Conservation (phyloP, 2,113 vertebrate species). For the Neoarius graeffei region DNA sequence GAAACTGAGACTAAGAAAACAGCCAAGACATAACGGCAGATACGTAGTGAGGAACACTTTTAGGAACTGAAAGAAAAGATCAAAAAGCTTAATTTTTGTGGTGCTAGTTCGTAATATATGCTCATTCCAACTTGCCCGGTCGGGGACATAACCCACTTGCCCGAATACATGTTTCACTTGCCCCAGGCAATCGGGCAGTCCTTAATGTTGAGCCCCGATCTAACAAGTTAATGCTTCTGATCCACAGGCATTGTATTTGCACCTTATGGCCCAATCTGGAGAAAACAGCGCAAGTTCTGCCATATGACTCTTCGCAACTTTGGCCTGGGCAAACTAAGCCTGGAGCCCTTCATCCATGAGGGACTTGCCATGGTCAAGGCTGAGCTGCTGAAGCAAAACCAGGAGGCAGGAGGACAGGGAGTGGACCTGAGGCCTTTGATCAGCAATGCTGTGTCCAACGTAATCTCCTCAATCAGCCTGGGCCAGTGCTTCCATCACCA, state of each 20-base stretch:
- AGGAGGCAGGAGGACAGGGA: conserved; percentile 47
- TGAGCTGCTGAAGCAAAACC: conserved; percentile 77
- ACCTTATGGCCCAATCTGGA: conserved; percentile 87
- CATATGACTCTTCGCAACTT: conserved; percentile 86
- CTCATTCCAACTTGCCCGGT: no score
- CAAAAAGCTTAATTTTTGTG: no score
- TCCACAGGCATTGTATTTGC: conserved; percentile 90
- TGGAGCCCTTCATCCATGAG: conserved; percentile 87
- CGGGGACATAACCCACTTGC: no score
- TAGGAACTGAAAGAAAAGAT: no score
- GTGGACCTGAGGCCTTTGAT: conserved; percentile 79
- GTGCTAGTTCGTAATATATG: no score
- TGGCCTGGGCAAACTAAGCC: conserved; percentile 85
- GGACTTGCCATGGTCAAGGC: conserved; percentile 81
- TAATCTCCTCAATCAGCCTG: conserved; percentile 90
- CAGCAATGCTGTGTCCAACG: conserved; percentile 84
- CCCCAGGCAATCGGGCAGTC: no score
- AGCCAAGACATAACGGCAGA: no score
- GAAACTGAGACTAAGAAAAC: no score
- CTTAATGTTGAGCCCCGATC: no score
- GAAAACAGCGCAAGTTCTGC: conserved; percentile 90
- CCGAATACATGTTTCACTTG: no score
- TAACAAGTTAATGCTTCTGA: background rate
- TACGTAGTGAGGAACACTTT: no score
- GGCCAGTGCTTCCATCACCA: conserved; percentile 85